phyloP scores from a whole-genome alignment of 1,140 invertebrate genomes.

The Bicyclus anynana region DNA sequence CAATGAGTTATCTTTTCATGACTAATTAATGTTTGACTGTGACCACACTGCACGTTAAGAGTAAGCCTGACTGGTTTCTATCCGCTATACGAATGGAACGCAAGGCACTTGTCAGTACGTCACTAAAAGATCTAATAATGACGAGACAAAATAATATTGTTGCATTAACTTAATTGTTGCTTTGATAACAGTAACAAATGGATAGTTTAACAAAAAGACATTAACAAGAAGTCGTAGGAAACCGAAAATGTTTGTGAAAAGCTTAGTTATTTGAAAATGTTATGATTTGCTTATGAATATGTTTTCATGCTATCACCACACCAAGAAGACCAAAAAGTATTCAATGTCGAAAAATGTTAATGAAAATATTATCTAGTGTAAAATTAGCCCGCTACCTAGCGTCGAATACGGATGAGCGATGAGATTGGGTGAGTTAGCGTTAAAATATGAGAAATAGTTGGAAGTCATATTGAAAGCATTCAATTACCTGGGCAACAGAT shows the following conservation, averaged over 20 bases:
- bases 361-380: neutral
- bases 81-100: too few relatives aligned
- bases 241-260: neutral
- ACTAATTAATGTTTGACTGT: too few relatives aligned
- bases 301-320: conserved; percentile 3
- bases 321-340: neutral
- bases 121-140: too few relatives aligned
- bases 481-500: neutral
- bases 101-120: too few relatives aligned
- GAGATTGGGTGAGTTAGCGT: neutral
- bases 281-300: neutral
- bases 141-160: too few relatives aligned
- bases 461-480: neutral
- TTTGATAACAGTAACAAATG: too few relatives aligned
- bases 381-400: conserved; percentile 2
- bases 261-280: too few relatives aligned
- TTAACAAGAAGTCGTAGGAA: neutral
- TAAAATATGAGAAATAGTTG: neutral
- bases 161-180: too few relatives aligned
- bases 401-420: neutral
- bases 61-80: too few relatives aligned
- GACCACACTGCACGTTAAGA: too few relatives aligned
- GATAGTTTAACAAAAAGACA: too few relatives aligned
- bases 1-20: too few relatives aligned
- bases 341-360: neutral